Base-by-base conservation (phyloP, 2,888 invertebrate species). In the Cybosia mesomella region DNA sequence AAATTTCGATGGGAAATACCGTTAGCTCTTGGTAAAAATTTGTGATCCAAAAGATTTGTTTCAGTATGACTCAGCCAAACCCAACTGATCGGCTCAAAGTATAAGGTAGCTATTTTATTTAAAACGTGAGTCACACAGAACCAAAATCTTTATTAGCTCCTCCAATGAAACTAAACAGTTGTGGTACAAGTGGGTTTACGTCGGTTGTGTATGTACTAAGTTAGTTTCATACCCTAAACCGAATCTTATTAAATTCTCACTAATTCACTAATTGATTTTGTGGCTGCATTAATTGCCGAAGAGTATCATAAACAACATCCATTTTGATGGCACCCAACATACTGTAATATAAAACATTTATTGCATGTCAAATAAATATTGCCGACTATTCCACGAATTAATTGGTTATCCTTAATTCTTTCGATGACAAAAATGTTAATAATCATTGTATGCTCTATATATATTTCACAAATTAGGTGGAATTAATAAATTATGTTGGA, bases 351-450 rank as follows among this genome's bases (percentile, higher is more conserved):
- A 80, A 80, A 71, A 74, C 73, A 71, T 76, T 76, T 81, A 80
- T 72, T 58, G 64, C 64, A 66, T 32, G 70, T 76, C 72, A 70
- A 68, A 82, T 82, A 81, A 81, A 80, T 82, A 76, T 77, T 72
- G 81, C 80, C 53, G 66, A 73, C 76, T 81, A 82, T 87, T 85
- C 82, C 73, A 77, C 72, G 76, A 87, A 84, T 89, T 87, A 86
- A 87, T 88, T 81, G 85, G 76, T 86, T 83, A 83, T 85, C 81
- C 82, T 85, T 89, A 90, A 91, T 91, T 85, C 87, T 86, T 89
- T 82, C 85, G 92, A 88, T 90, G 92, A 92, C 91, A 89, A 89
- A 92, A 90, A 89, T 87, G 88, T 90, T 91, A 90, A 92, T 93
- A 91, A 89, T 88, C 86, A 67, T 36, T 53, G 59, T 43, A 24